A percentile compares a stretch with the other conserved stretches of the same genome.
These are phyloP conservation scores for Caenorhabditis parvicauda DNA, from an alignment of 2,888 invertebrate species.

Conservation along the genomic window DNA sequence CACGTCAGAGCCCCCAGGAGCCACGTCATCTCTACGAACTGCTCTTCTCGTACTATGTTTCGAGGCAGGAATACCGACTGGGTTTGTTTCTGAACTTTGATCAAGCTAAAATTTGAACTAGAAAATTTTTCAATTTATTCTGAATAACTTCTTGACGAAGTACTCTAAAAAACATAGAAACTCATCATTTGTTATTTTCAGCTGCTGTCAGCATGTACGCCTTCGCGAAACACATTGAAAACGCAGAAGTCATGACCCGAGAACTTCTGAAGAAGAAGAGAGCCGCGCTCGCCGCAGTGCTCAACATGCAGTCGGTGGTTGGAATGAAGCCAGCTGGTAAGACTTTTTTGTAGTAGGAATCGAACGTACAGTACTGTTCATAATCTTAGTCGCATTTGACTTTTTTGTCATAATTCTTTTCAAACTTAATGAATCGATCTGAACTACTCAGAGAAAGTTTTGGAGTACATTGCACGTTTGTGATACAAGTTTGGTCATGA, in stretches of 20 bases:
- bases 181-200: too few relatives aligned
- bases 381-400: too few relatives aligned
- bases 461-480: too few relatives aligned
- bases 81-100: slow-evolving; percentile 7
- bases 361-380: too few relatives aligned
- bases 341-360: slow-evolving; percentile 3
- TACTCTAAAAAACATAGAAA: too few relatives aligned
- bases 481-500: too few relatives aligned
- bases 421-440: too few relatives aligned
- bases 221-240: slow-evolving; percentile 30
- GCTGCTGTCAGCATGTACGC: slow-evolving; percentile 48
- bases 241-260: slow-evolving; percentile 30
- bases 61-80: slow-evolving; percentile 23
- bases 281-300: slow-evolving; percentile 36
- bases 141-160: too few relatives aligned
- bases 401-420: too few relatives aligned
- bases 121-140: background rate
- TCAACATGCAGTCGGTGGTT: slow-evolving; percentile 29
- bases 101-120: background rate
- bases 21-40: slow-evolving; percentile 32
- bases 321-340: slow-evolving; percentile 22
- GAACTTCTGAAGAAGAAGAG: slow-evolving; percentile 42
- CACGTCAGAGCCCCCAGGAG: slow-evolving; percentile 19
- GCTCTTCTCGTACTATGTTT: slow-evolving; percentile 25
- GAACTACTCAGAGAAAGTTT: too few relatives aligned